Percentiles rank a stretch among this genome's conserved stretches.
phyloP scores from a whole-genome alignment of 2,888 invertebrate genomes.

The Entomobrya multifasciata region DNA sequence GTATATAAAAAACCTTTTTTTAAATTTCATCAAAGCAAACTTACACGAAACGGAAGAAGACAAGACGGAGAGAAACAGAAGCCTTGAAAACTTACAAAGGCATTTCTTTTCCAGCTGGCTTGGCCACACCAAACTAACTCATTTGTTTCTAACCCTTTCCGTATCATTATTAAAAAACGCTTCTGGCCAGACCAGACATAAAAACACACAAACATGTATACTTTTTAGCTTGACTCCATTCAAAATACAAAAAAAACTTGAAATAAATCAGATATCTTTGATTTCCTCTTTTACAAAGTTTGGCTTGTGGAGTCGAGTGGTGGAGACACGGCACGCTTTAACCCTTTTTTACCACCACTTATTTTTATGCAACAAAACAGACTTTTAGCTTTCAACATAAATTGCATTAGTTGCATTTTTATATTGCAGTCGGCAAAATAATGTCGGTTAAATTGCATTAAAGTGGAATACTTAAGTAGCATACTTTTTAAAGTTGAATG shows the following conservation, averaged over 20 bases:
- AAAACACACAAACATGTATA: neutral
- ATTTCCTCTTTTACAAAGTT: constrained; percentile 57
- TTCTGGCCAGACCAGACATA: too few species aligned
- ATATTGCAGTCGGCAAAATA: too few species aligned
- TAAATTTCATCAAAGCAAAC: neutral
- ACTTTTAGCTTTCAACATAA: too few species aligned
- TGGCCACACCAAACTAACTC: too few species aligned
- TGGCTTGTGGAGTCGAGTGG: neutral
- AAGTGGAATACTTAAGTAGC: too few species aligned
- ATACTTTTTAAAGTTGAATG: too few species aligned
- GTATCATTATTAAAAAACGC: too few species aligned
- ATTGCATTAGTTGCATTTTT: too few species aligned
- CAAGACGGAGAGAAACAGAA: neutral
- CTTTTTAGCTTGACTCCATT: neutral
- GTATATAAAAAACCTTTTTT: neutral
- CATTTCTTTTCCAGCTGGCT: constrained; percentile 64
- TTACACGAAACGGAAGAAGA: constrained; percentile 48
- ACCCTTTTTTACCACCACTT: neutral
- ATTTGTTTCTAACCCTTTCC: constrained; percentile 6
- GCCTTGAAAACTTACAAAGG: neutral
- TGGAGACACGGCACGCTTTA: neutral
- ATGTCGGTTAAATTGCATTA: too few species aligned
- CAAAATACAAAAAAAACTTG: constrained; percentile 52
- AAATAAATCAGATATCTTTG: constrained; percentile 70
- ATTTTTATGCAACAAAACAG: neutral